Base-by-base conservation (phyloP, 35 echinoderm and acorn worm genomes). In the Holothuria glaberrima region DNA sequence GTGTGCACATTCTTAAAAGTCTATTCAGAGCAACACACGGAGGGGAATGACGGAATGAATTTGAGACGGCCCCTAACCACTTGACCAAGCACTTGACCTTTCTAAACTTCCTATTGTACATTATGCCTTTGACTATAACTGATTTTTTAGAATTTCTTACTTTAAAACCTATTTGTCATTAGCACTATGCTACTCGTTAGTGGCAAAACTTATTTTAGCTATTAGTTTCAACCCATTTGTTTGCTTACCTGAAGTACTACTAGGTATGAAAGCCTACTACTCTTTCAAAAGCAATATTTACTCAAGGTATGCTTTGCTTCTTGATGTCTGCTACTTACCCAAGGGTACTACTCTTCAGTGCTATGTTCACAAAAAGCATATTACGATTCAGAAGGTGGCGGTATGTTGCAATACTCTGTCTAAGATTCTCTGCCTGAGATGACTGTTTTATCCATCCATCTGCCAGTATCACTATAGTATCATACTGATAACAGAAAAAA, bases 331-430 rank as follows among this genome's bases (percentile, higher is more conserved):
- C 50, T 54, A 34, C 85, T 70, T 67, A 87, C 85, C 85, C 85
- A 12, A 50, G 33, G 32, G 60, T 70, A 17, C 36, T 65, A 16
- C 86, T 85, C 52, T 90, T 88, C 26, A 99, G 88, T 31, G 94
- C 93, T 9, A 99, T 88, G 54, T 93, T 92, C 19, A 99, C 93
- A 80, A 93, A 99, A 18, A 95, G 77, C 48, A 99, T 38, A 67
- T 99, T 99, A 1, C 82, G 77, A 73, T 99, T 99, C 57, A 99
- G 87, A 25, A 99, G 52, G 24, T 90, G 91, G 29, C 97, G 81
- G 70, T 99, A 99, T 61, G 89, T 86, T 84, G 80, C 36, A 7
- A 99, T 88, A 32, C 90, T 94, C 25, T 34, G 32, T 35, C 63
- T 34, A 31, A 99, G 54, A 48, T 48, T 69, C 5, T 95, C 31